These are phyloP conservation scores for Tragulus kanchil DNA, from an alignment of 2,113 vertebrate species.

Conservation along the genomic window DNA sequence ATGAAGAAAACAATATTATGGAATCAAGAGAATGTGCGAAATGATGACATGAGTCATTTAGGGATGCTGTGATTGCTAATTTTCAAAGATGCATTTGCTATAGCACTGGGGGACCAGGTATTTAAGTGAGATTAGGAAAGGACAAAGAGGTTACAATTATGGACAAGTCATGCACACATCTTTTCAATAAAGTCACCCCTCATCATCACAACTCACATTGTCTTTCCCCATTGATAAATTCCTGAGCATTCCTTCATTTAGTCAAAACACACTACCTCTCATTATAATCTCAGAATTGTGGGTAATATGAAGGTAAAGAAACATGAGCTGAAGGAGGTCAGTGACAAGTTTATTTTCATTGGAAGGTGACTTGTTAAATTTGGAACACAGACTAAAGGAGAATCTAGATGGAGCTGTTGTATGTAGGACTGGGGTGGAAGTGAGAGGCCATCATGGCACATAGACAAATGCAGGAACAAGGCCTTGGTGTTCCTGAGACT, in stretches of 20 bases:
- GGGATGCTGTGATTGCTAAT: conserved; percentile 63
- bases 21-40: conserved; percentile 68
- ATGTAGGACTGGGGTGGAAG: not conserved
- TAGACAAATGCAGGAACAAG: not conserved
- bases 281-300: not conserved
- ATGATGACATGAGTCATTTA: conserved; percentile 70
- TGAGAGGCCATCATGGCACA: not conserved
- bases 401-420: not conserved
- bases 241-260: not conserved
- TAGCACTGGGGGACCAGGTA: not conserved
- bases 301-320: not conserved
- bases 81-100: conserved; percentile 51
- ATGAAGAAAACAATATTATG: conserved; percentile 68
- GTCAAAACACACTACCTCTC: not conserved
- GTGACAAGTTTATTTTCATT: not conserved
- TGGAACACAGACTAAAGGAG: not conserved
- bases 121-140: conserved; percentile 45
- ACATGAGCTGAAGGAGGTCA: not conserved
- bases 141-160: not conserved
- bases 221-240: not conserved
- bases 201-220: not conserved
- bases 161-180: not conserved
- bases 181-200: not conserved
- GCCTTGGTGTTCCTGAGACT: not conserved
- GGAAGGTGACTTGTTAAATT: conserved; percentile 9